phyloP scores from a whole-genome alignment of 2,113 vertebrate genomes.

The Halichoerus grypus region DNA sequence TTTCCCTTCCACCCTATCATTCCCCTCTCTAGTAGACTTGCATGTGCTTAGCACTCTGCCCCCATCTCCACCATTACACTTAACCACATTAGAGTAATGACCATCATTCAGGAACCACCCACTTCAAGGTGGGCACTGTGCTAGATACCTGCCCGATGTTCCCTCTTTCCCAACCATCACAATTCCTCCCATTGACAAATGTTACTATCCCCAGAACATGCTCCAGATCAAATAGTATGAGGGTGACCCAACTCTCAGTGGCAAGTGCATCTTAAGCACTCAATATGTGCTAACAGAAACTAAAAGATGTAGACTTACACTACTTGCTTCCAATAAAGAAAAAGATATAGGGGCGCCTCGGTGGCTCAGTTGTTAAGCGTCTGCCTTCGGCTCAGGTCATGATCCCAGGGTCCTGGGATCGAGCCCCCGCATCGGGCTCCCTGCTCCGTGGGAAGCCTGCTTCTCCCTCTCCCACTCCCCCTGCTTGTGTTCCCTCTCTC shows the following conservation, averaged over 20 bases:
- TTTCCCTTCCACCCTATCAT: not conserved
- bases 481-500: no score
- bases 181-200: not conserved
- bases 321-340: not conserved
- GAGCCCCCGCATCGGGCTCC: no score
- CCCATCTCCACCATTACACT: not conserved
- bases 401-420: no score
- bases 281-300: not conserved
- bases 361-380: no score
- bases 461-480: no score
- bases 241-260: not conserved
- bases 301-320: not conserved
- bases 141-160: not conserved
- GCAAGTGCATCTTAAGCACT: not conserved
- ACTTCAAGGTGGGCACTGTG: not conserved
- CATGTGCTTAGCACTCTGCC: not conserved
- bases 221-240: not conserved
- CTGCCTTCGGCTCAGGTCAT: no score
- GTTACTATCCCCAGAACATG: not conserved
- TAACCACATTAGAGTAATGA: not conserved
- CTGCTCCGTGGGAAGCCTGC: no score
- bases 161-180: not conserved
- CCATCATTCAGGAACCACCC: not conserved
- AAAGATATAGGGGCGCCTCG: not conserved
- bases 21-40: not conserved